Evolutionary conservation across 2,797 vertebrate genomes (phyloP).

Genomic region (Gadopsis bispinosus): DNA sequence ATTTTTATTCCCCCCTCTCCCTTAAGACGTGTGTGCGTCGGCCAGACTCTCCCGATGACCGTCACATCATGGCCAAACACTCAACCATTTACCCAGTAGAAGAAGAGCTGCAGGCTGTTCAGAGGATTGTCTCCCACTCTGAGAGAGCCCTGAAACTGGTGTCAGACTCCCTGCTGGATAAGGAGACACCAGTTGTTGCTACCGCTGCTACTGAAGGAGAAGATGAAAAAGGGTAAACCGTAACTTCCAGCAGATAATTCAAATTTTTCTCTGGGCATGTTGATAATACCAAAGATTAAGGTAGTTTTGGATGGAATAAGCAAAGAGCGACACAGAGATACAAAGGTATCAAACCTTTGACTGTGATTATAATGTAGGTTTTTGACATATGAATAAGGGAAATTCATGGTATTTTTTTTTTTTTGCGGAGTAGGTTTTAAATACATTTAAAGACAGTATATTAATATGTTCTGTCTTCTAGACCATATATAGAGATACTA

Average conservation of each 20-base stretch:
- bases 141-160: slow-evolving; percentile 89
- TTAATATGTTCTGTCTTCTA: too few species aligned
- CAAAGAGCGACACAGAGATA: not conserved
- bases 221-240: slow-evolving; percentile 73
- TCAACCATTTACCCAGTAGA: slow-evolving; percentile 89
- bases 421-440: not conserved
- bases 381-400: not conserved
- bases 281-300: not conserved
- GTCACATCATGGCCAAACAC: slow-evolving; percentile 89
- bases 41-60: slow-evolving; percentile 86
- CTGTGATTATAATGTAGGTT: not conserved
- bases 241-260: not conserved
- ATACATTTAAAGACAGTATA: not conserved
- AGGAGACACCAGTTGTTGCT: slow-evolving; percentile 54
- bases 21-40: slow-evolving; percentile 81
- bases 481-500: not conserved
- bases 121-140: slow-evolving; percentile 86
- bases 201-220: slow-evolving; percentile 47
- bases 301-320: not conserved
- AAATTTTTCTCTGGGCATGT: not conserved
- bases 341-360: not conserved
- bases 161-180: slow-evolving; percentile 85
- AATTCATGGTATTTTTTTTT: not conserved
- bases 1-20: not conserved
- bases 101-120: slow-evolving; percentile 88